These are phyloP conservation scores for Catamblyrhynchus diadema DNA, from an alignment of 2,797 vertebrate species.

Conservation along the genomic window DNA sequence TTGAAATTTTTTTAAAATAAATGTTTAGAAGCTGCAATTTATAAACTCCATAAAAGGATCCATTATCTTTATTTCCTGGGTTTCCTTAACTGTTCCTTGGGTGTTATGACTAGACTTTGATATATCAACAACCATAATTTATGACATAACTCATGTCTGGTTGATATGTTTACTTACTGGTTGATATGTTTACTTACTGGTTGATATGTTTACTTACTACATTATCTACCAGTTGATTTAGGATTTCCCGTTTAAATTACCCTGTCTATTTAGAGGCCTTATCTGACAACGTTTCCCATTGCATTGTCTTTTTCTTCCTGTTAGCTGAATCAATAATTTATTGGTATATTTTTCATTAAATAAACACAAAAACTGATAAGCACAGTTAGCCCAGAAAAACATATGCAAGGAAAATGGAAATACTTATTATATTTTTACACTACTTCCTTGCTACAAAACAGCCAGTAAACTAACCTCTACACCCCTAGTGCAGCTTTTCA, in stretches of 20 bases:
- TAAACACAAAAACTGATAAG: neutral
- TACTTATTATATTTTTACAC: neutral
- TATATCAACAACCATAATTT: neutral
- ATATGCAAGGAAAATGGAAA: neutral
- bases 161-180: neutral
- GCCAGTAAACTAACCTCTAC: neutral
- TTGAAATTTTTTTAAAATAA: neutral
- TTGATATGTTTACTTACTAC: conserved; percentile 15
- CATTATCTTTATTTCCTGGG: neutral
- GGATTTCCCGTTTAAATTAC: conserved; percentile 9
- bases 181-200: neutral
- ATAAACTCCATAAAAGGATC: neutral
- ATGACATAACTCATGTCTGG: neutral
- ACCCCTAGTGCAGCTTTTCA: neutral
- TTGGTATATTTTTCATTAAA: neutral
- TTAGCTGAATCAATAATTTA: conserved; percentile 2
- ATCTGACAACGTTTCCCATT: neutral
- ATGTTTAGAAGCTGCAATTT: neutral
- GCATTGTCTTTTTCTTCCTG: neutral
- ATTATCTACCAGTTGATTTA: conserved; percentile 34
- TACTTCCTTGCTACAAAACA: neutral
- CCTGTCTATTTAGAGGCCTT: neutral
- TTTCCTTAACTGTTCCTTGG: neutral
- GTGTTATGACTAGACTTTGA: neutral
- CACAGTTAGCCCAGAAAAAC: neutral